These are phyloP conservation scores for Setophaga petechia DNA, from an alignment of 2,113 vertebrate genomes.

Conservation along the genomic window DNA sequence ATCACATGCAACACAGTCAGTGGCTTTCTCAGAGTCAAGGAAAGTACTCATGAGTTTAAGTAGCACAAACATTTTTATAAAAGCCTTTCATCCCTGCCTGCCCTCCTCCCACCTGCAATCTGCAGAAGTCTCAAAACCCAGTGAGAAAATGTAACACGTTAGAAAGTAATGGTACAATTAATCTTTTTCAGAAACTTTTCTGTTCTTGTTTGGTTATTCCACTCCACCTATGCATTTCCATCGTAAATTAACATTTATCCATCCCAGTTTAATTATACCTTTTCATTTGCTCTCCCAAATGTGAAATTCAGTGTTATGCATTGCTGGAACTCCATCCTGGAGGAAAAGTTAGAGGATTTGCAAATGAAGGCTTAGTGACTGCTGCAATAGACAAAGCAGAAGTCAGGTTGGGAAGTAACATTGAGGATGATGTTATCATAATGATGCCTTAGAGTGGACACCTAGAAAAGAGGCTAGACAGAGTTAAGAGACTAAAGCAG, in stretches of 20 bases:
- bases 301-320: neutral
- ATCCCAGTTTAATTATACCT: neutral
- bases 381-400: neutral
- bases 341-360: neutral
- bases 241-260: neutral
- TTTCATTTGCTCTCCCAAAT: neutral
- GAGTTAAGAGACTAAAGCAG: neutral
- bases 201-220: neutral
- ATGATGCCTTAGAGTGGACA: neutral
- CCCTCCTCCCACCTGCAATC: neutral
- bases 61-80: neutral
- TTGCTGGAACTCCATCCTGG: neutral
- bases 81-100: neutral
- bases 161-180: neutral
- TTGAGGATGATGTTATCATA: neutral
- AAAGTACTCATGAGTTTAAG: neutral
- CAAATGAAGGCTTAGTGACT: neutral
- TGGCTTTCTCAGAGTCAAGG: neutral
- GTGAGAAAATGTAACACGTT: neutral
- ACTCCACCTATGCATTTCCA: neutral
- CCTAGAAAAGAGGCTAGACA: too few species aligned
- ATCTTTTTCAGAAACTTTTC: neutral
- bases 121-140: neutral
- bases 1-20: neutral
- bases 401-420: neutral